Evolutionary conservation across 1,140 invertebrate genomes (phyloP).

Genomic region (Lepidotrigona ventralis): DNA sequence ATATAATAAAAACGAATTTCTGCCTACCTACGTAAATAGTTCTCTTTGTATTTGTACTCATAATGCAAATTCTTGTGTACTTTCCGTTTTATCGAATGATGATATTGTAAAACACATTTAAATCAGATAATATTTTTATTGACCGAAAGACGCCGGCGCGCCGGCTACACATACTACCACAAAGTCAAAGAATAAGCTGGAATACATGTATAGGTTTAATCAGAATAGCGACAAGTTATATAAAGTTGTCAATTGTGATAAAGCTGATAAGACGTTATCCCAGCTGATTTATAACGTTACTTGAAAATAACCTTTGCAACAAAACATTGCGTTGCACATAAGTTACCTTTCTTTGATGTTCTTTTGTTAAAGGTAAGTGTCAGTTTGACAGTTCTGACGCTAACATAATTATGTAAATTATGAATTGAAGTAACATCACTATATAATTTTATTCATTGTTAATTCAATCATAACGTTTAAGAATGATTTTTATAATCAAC

Average conservation of each 20-base stretch:
- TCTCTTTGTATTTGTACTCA: conserved; percentile 84
- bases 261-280: conserved; percentile 23
- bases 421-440: not conserved
- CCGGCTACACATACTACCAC: conserved; percentile 10
- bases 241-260: conserved; percentile 43
- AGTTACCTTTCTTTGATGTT: not conserved
- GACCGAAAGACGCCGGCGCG: conserved; percentile 44
- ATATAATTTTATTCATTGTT: not conserved
- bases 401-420: conserved; percentile 1
- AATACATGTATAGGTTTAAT: conserved; percentile 9
- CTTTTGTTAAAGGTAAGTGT: conserved; percentile 18
- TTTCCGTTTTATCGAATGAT: not conserved
- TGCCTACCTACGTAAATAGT: conserved; percentile 87
- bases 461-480: not conserved
- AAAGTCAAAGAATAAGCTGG: conserved; percentile 8
- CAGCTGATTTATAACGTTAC: conserved; percentile 35
- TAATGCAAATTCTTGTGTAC: conserved; percentile 45
- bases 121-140: conserved; percentile 43
- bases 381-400: not conserved
- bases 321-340: not conserved
- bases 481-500: too few relatives aligned
- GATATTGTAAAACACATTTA: conserved; percentile 30
- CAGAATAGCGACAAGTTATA: conserved; percentile 37
- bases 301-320: not conserved
- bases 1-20: not conserved